These are phyloP conservation scores for Triops longicaudatus DNA, from an alignment of 1,140 invertebrate species.

Conservation along the genomic window DNA sequence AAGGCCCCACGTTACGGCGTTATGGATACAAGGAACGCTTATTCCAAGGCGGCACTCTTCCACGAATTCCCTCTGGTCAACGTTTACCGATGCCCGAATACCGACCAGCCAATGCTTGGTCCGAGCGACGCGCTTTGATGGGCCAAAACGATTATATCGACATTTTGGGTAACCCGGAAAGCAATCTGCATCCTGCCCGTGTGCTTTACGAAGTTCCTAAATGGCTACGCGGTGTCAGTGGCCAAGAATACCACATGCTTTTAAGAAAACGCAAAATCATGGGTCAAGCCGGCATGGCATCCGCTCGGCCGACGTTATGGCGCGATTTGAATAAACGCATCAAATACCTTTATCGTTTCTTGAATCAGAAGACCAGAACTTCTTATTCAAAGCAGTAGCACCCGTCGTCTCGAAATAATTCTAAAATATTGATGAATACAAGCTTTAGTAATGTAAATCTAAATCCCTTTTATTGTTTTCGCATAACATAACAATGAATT, in stretches of 20 bases:
- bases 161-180: slow-evolving; percentile 57
- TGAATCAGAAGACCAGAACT: slow-evolving; percentile 65
- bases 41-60: slow-evolving; percentile 55
- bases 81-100: slow-evolving; percentile 58
- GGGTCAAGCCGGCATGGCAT: slow-evolving; percentile 46
- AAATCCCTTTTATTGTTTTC: background rate
- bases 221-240: slow-evolving; percentile 78
- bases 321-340: slow-evolving; percentile 61
- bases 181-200: slow-evolving; percentile 63
- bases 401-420: background rate
- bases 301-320: slow-evolving; percentile 64
- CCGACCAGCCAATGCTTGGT: slow-evolving; percentile 63
- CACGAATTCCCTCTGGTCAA: slow-evolving; percentile 45
- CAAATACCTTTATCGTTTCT: slow-evolving; percentile 58
- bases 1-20: slow-evolving; percentile 50
- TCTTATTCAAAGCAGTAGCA: background rate
- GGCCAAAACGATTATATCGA: slow-evolving; percentile 97
- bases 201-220: slow-evolving; percentile 72
- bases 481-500: background rate
- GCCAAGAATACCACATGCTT: slow-evolving; percentile 65
- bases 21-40: slow-evolving; percentile 62
- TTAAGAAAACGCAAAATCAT: slow-evolving; percentile 62
- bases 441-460: slow-evolving; percentile 5
- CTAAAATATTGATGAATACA: background rate
- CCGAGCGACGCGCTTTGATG: slow-evolving; percentile 64